Evolutionary conservation across 1,140 invertebrate genomes (phyloP).

Genomic region (Palaemon carinicauda): DNA sequence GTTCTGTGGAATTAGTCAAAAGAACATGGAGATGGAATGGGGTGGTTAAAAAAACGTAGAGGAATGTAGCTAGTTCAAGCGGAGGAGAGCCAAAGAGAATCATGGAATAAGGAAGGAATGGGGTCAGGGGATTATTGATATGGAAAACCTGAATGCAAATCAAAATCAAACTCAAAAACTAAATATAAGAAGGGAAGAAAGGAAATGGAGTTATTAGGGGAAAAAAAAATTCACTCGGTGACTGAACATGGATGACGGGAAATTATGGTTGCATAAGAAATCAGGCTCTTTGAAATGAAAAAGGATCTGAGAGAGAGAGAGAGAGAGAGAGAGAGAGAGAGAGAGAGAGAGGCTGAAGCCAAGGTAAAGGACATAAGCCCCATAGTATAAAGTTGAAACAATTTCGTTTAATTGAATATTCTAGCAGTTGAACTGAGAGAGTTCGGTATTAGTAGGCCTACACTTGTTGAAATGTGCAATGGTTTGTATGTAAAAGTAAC

Average conservation of each 20-base stretch:
- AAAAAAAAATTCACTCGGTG: neutral
- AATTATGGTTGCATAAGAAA: neutral
- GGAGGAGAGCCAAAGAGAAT: neutral
- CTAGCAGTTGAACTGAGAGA: too few species aligned
- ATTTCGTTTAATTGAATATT: too few species aligned
- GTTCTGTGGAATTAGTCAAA: neutral
- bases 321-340: neutral
- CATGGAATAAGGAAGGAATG: neutral
- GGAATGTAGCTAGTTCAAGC: neutral
- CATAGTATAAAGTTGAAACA: too few species aligned
- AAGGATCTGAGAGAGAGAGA: neutral
- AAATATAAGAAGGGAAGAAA: neutral
- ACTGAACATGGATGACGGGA: neutral
- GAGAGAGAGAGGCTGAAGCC: neutral
- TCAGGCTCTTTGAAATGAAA: neutral
- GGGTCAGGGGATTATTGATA: neutral
- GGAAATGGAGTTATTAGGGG: neutral
- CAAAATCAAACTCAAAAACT: neutral
- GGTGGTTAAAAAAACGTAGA: neutral
- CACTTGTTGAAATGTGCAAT: too few species aligned
- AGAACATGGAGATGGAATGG: neutral
- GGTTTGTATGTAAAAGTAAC: too few species aligned
- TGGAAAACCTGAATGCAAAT: neutral
- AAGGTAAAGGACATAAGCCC: too few species aligned
- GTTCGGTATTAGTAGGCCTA: too few species aligned